Evolutionary conservation across 2,888 invertebrate genomes (phyloP).

Genomic region (Erebia ligea): DNA sequence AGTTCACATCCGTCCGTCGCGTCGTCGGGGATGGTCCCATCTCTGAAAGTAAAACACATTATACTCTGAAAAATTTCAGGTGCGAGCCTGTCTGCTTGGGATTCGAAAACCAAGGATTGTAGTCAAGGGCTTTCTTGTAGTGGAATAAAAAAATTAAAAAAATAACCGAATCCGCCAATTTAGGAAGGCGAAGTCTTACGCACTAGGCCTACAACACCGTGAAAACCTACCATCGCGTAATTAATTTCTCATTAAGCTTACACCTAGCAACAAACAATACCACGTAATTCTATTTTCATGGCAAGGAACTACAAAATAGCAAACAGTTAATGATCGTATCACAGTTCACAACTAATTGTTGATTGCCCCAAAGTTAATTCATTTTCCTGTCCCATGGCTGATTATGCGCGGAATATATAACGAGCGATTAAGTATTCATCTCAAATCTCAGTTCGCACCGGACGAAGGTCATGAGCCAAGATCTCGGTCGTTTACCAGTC

Average conservation of each 20-base stretch:
- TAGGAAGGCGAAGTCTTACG: no score
- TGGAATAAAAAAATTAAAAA: no score
- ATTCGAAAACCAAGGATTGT: no score
- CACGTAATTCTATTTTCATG: neutral
- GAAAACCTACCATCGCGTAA: neutral
- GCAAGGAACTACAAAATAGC: neutral
- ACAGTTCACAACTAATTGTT: neutral
- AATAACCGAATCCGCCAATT: no score
- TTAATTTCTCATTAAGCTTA: neutral
- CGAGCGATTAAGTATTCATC: slow-evolving; percentile 25
- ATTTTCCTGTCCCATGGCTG: slow-evolving; percentile 12
- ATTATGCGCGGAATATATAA: slow-evolving; percentile 20
- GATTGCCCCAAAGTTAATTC: slow-evolving; percentile 7
- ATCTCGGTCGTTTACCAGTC: slow-evolving; percentile 32
- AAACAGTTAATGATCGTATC: no score
- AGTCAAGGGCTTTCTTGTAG: no score
- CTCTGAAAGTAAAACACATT: no score
- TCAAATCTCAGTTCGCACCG: slow-evolving; percentile 16
- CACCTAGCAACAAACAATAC: neutral
- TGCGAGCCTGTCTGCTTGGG: no score
- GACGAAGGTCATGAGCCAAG: slow-evolving; percentile 34
- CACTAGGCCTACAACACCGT: no score
- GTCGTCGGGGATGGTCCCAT: no score
- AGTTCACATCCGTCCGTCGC: no score
- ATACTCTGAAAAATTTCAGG: no score